A percentile compares a stretch with the other conserved stretches of the same genome.
These are phyloP conservation scores for Sphaerophoria taeniata DNA, from an alignment of 2,888 invertebrate genomes.

Conservation along the genomic window DNA sequence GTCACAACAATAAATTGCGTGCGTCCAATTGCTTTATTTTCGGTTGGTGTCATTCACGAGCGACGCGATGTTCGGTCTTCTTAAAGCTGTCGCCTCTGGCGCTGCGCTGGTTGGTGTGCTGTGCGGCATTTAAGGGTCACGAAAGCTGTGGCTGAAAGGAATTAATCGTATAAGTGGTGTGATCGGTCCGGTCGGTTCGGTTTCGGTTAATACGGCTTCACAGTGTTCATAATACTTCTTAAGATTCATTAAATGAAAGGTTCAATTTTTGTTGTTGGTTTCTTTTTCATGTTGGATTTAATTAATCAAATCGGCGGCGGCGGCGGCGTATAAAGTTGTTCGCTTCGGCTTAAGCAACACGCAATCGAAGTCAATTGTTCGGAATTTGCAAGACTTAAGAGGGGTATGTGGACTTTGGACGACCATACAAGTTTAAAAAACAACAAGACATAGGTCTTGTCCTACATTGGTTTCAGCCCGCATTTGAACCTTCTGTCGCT, in stretches of 20 bases:
- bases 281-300: constrained; percentile 9
- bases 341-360: constrained; percentile 58
- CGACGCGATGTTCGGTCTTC: constrained; percentile 14
- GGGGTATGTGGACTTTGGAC: constrained; percentile 7
- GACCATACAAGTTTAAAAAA: too few relatives aligned
- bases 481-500: constrained; percentile 13
- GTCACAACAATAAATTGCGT: constrained; percentile 66
- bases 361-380: constrained; percentile 54
- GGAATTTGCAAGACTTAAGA: background rate
- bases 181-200: constrained; percentile 8
- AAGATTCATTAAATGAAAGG: constrained; percentile 41
- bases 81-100: constrained; percentile 9
- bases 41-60: constrained; percentile 13
- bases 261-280: constrained; percentile 33
- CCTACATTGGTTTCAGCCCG: background rate
- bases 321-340: background rate
- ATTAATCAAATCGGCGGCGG: constrained; percentile 16
- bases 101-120: background rate
- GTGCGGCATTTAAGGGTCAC: constrained; percentile 69
- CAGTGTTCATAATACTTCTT: background rate
- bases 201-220: constrained; percentile 12
- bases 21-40: constrained; percentile 65
- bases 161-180: constrained; percentile 70
- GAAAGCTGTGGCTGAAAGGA: constrained; percentile 67
- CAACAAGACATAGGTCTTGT: too few relatives aligned